Evolutionary conservation across 2,888 invertebrate genomes (phyloP).

Genomic region (Monoplex corrugatus): DNA sequence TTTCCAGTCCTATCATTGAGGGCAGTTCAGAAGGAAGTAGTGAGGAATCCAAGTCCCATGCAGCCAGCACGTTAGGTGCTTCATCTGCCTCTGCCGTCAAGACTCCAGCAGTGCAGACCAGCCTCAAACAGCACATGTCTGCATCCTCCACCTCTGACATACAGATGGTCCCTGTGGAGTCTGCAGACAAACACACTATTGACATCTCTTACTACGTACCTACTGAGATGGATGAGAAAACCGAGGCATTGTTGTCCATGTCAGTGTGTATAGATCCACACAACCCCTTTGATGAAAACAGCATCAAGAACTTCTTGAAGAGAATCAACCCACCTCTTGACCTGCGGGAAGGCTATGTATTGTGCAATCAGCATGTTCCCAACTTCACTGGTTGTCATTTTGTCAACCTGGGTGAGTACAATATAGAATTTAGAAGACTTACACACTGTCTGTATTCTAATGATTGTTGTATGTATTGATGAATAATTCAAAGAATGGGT

Average conservation of each 20-base stretch:
- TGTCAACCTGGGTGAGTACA: slow-evolving; percentile 64
- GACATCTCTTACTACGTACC: slow-evolving; percentile 73
- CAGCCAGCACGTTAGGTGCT: slow-evolving; percentile 44
- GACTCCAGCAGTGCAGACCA: background rate
- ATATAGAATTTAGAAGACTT: no score
- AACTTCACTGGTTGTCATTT: slow-evolving; percentile 58
- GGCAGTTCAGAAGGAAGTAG: slow-evolving; percentile 74
- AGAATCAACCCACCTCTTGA: slow-evolving; percentile 81
- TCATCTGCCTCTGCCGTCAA: slow-evolving; percentile 32
- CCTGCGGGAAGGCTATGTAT: slow-evolving; percentile 61
- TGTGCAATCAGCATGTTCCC: slow-evolving; percentile 61
- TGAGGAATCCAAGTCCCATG: slow-evolving; percentile 56
- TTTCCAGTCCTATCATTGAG: slow-evolving; percentile 77
- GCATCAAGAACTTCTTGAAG: slow-evolving; percentile 87
- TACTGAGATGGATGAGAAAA: slow-evolving; percentile 64
- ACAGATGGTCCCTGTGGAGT: background rate
- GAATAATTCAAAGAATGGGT: no score
- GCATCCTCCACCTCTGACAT: background rate
- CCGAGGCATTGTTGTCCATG: slow-evolving; percentile 66
- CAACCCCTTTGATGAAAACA: slow-evolving; percentile 91
- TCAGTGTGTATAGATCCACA: slow-evolving; percentile 74
- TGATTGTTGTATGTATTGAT: no score
- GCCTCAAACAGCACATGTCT: background rate
- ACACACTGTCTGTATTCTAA: no score
- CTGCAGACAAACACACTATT: slow-evolving; percentile 65